These are phyloP conservation scores for Chiroxiphia lanceolata DNA, from an alignment of 2,797 vertebrate genomes.

Conservation along the genomic window DNA sequence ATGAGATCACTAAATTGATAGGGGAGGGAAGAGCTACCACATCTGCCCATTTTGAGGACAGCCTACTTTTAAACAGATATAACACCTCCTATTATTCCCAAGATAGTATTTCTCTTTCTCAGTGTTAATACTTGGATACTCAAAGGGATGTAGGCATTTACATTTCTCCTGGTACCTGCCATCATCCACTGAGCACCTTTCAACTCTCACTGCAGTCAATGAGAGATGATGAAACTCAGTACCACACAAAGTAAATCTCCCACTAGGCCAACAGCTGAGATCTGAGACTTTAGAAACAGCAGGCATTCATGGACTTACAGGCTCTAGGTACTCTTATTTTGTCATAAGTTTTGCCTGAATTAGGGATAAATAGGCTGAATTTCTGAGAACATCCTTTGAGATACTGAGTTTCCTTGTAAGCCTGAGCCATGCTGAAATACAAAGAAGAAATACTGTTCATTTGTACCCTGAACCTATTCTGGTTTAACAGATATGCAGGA, in stretches of 20 bases:
- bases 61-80: neutral
- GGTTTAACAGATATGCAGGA: neutral
- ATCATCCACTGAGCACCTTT: neutral
- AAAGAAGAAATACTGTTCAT: neutral
- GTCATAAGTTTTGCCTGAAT: neutral
- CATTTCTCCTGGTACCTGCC: neutral
- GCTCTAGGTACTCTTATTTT: neutral
- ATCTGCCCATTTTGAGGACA: neutral
- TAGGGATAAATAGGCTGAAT: neutral
- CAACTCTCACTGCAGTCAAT: neutral
- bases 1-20: neutral
- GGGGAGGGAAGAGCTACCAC: neutral
- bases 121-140: neutral
- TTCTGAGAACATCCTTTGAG: neutral
- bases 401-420: neutral
- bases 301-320: neutral
- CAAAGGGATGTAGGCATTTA: neutral
- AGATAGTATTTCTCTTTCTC: neutral
- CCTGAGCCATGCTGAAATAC: neutral
- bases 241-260: neutral
- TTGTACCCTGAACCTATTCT: neutral
- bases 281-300: neutral
- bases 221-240: neutral
- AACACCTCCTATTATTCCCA: neutral
- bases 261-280: neutral